phyloP scores from a whole-genome alignment of 2,797 vertebrate genomes.

The Manis pentadactyla region DNA sequence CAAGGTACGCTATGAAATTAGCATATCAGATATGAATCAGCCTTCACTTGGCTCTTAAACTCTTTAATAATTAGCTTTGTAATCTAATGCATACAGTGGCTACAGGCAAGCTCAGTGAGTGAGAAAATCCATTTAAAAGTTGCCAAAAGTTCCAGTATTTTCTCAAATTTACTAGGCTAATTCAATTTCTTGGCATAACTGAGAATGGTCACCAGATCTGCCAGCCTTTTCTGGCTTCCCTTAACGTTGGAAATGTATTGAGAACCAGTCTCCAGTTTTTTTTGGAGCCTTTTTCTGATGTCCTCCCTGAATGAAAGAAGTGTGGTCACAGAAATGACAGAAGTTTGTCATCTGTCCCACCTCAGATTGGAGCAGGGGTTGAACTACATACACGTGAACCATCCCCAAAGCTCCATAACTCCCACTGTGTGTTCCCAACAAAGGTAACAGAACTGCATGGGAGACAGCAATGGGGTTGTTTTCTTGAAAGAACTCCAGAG shows the following conservation, averaged over 20 bases:
- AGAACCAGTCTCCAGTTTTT: neutral
- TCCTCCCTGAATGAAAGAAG: neutral
- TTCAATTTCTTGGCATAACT: neutral
- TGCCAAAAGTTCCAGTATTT: neutral
- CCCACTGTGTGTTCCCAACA: neutral
- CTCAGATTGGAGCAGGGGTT: neutral
- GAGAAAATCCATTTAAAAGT: constrained; percentile 55
- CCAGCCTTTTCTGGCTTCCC: neutral
- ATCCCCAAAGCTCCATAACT: neutral
- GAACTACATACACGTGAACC: neutral
- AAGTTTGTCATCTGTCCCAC: neutral
- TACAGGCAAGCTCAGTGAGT: constrained; percentile 29
- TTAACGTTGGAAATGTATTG: neutral
- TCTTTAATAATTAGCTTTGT: constrained; percentile 45
- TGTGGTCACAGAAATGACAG: neutral
- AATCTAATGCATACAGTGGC: neutral
- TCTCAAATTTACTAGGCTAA: neutral
- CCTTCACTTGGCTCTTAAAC: neutral
- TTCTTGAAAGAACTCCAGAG: constrained; percentile 52
- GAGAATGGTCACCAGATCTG: neutral
- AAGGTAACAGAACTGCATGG: neutral
- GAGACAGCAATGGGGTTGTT: constrained; percentile 12
- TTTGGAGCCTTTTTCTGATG: neutral
- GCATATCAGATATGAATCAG: neutral
- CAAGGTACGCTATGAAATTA: neutral